Conservation (phyloP, 2,797 vertebrate species). For the Oreochromis grahami region DNA sequence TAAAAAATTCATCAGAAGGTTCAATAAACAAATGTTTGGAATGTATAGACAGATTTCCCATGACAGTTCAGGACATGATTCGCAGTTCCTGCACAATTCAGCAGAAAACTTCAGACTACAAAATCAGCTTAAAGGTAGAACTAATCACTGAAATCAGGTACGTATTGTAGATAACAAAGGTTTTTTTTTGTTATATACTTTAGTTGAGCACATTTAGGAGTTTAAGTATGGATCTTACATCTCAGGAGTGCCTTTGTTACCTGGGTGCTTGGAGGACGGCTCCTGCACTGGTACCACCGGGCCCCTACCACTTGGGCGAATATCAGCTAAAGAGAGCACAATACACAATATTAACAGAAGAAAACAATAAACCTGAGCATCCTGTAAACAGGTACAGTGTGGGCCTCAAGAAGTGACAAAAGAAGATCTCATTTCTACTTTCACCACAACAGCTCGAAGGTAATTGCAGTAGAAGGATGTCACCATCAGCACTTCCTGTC, state of each 20-base stretch:
- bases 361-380: neutral
- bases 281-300: slow-evolving; percentile 86
- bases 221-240: neutral
- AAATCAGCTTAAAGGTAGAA: neutral
- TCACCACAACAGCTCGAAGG: neutral
- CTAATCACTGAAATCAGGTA: neutral
- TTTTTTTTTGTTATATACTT: neutral
- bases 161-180: neutral
- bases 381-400: neutral
- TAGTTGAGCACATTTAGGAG: neutral
- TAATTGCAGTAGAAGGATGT: slow-evolving; percentile 4
- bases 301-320: slow-evolving; percentile 87
- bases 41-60: neutral
- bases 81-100: neutral
- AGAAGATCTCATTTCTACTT: neutral
- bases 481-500: slow-evolving; percentile 17
- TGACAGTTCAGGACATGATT: neutral
- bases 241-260: slow-evolving; percentile 56
- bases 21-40: neutral
- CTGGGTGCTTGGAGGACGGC: slow-evolving; percentile 83
- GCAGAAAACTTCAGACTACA: neutral
- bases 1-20: neutral
- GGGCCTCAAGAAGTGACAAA: neutral
- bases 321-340: slow-evolving; percentile 80
- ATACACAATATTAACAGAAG: neutral